phyloP scores from a whole-genome alignment of 2,113 vertebrate genomes.

The Stegostoma tigrinum region DNA sequence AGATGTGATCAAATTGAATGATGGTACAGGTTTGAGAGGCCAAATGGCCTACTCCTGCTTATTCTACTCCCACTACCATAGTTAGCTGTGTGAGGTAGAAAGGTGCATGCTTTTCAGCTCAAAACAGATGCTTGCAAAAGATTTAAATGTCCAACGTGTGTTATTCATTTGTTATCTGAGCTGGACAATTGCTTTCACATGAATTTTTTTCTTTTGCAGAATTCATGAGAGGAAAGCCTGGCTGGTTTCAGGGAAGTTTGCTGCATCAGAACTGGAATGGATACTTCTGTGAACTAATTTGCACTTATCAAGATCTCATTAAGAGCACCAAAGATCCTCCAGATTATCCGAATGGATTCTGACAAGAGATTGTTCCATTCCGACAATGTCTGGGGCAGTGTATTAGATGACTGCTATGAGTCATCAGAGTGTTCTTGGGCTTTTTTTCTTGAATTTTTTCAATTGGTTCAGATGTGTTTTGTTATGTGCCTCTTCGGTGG shows the following conservation, averaged over 20 bases:
- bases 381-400: background rate
- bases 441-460: background rate
- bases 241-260: slow-evolving; percentile 12
- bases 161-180: background rate
- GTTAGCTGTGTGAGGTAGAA: background rate
- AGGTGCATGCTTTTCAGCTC: background rate
- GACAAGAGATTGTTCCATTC: background rate
- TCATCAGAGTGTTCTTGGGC: slow-evolving; percentile 1
- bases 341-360: background rate
- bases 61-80: background rate
- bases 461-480: background rate
- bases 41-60: no score
- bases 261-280: background rate
- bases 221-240: background rate
- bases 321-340: slow-evolving; percentile 2
- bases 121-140: background rate
- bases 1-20: no score
- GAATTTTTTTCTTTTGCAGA: slow-evolving; percentile 22
- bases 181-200: background rate
- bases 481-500: background rate
- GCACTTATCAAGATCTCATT: slow-evolving; percentile 6
- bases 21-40: no score
- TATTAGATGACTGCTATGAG: background rate
- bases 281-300: slow-evolving; percentile 6
- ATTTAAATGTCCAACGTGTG: background rate